Conservation (phyloP, 2,888 invertebrate genomes). For the Diaprepes abbreviatus region DNA sequence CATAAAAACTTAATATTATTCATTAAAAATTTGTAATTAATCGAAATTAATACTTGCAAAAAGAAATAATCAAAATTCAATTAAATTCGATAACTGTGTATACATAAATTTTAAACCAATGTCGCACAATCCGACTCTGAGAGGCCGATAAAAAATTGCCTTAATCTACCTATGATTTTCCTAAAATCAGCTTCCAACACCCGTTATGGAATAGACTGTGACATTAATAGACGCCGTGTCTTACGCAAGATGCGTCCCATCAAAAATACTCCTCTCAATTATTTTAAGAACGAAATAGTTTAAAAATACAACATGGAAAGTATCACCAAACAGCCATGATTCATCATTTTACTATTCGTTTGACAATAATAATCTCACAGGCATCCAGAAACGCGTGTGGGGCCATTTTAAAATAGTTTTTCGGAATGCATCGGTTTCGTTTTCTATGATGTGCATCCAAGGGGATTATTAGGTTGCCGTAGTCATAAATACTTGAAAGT, state of each 20-base stretch:
- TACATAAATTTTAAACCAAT: no score
- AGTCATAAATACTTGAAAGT: background rate
- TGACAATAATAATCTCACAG: slow-evolving; percentile 19
- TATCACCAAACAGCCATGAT: slow-evolving; percentile 5
- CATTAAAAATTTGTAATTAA: no score
- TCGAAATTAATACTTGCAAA: no score
- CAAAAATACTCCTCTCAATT: slow-evolving; percentile 1
- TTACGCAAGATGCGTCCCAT: slow-evolving; percentile 1
- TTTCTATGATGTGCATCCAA: slow-evolving; percentile 23
- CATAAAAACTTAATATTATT: no score
- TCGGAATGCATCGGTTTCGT: slow-evolving; percentile 1
- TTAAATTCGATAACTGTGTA: no score
- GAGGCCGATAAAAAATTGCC: no score
- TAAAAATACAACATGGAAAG: background rate
- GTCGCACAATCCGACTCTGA: no score
- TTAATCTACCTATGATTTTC: no score
- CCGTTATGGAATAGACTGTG: no score
- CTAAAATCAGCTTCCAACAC: no score
- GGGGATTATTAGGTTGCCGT: slow-evolving; percentile 9
- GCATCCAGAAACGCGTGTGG: slow-evolving; percentile 6
- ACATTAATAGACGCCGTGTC: background rate
- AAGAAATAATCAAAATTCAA: no score
- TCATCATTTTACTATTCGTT: slow-evolving; percentile 17
- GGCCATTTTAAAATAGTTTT: slow-evolving; percentile 19
- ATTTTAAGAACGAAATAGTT: background rate